A percentile compares a stretch with the other conserved stretches of the same genome.
These are phyloP conservation scores for Notospermus geniculatus DNA, from an alignment of 1,140 invertebrate species.

Conservation along the genomic window DNA sequence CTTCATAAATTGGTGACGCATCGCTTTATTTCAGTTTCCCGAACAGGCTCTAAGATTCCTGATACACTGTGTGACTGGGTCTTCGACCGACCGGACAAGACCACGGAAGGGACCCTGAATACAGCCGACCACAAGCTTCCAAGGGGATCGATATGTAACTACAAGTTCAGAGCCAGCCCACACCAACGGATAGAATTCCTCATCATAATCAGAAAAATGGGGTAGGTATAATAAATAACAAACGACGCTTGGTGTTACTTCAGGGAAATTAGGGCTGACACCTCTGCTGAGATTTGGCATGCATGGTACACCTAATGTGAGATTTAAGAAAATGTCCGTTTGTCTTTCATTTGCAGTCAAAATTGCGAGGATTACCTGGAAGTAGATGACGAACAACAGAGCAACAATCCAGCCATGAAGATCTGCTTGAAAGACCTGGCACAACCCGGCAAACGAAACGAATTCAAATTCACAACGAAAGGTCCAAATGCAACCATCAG, in stretches of 20 bases:
- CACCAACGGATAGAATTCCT: neutral
- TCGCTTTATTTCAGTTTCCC: neutral
- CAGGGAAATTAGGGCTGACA: too few relatives aligned
- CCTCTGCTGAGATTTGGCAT: too few relatives aligned
- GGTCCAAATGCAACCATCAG: constrained; percentile 1
- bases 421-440: neutral
- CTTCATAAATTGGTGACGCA: neutral
- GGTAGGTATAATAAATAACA: neutral
- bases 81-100: neutral
- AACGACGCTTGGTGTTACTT: too few relatives aligned
- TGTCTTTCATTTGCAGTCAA: neutral
- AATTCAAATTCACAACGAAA: neutral
- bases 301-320: too few relatives aligned
- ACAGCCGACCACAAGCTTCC: constrained; percentile 1
- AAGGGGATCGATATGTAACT: neutral
- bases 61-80: neutral
- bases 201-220: neutral
- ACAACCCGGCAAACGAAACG: neutral
- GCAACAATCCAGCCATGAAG: neutral
- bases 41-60: neutral
- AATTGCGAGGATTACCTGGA: neutral
- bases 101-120: neutral
- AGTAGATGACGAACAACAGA: neutral
- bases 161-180: neutral
- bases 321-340: neutral